These are phyloP conservation scores for Geodia barretti DNA, from an alignment of 37 sponge, comb jelly and placozoan species.

Conservation along the genomic window DNA sequence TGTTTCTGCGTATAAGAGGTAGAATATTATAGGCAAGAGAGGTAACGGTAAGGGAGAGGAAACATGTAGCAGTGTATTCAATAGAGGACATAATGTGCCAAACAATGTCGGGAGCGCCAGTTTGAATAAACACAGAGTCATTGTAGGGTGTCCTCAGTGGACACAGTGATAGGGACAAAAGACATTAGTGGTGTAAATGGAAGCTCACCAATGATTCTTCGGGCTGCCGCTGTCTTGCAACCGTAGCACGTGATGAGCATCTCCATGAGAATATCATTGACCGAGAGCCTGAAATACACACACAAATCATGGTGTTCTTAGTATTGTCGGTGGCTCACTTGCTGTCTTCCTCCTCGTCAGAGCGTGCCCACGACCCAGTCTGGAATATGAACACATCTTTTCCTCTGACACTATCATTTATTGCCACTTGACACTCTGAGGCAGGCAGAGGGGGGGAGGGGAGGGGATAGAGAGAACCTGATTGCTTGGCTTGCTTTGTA, in stretches of 20 bases:
- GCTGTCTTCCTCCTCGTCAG: neutral
- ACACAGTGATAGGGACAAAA: no score
- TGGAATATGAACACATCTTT: constrained; percentile 96
- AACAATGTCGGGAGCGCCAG: no score
- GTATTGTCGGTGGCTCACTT: neutral
- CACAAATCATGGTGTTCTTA: neutral
- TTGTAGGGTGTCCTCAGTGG: no score
- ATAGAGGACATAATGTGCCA: no score
- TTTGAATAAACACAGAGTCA: no score
- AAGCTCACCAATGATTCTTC: constrained; percentile 81
- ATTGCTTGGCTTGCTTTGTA: neutral
- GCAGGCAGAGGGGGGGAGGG: neutral
- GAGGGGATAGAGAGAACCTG: neutral
- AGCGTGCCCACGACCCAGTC: constrained; percentile 34
- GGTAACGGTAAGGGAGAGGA: no score
- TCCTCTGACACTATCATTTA: constrained; percentile 86
- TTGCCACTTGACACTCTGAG: constrained; percentile 78
- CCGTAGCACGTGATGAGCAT: constrained; percentile 91
- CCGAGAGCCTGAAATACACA: neutral
- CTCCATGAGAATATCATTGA: constrained; percentile 94
- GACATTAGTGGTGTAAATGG: no score
- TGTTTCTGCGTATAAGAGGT: no score
- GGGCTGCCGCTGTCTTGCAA: constrained; percentile 89
- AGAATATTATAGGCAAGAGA: no score
- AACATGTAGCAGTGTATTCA: no score